Percentiles rank a stretch among this genome's conserved stretches.
phyloP scores from a whole-genome alignment of 2,888 invertebrate species.

The Stenodema calcarata region DNA sequence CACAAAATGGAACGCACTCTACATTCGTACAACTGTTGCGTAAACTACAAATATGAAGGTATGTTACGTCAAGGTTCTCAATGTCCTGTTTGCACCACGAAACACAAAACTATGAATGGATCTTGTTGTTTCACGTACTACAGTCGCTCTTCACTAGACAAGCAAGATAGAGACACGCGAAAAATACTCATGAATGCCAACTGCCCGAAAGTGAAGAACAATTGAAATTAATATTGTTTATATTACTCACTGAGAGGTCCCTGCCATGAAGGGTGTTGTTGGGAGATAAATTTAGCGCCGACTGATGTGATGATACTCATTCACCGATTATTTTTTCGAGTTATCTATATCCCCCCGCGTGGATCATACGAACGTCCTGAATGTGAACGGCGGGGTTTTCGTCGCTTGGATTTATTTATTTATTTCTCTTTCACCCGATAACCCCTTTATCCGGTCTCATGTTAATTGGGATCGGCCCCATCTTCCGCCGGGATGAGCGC shows the following conservation, averaged over 20 bases:
- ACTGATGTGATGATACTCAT: slow-evolving; percentile 4
- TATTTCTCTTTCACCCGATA: not conserved
- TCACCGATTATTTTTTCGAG: slow-evolving; percentile 6
- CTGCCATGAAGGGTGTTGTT: slow-evolving; percentile 7
- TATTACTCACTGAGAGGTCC: slow-evolving; percentile 9
- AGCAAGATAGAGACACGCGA: not conserved
- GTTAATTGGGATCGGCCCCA: not conserved
- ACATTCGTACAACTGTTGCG: no score
- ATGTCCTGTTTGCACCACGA: not conserved
- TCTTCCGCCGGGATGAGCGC: not conserved
- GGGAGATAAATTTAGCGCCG: slow-evolving; percentile 21
- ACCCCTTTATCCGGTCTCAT: not conserved
- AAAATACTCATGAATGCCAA: not conserved
- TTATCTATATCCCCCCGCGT: not conserved
- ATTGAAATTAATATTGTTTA: not conserved
- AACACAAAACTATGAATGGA: not conserved
- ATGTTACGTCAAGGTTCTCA: no score
- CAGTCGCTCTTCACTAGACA: not conserved
- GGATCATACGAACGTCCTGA: not conserved
- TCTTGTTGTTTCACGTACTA: no score
- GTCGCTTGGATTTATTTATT: not conserved
- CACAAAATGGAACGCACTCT: no score
- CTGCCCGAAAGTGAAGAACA: not conserved
- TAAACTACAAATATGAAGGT: no score
- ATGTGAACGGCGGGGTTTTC: not conserved